Conservation (phyloP, 2,888 invertebrate genomes). For the Phlogophora meticulosa region DNA sequence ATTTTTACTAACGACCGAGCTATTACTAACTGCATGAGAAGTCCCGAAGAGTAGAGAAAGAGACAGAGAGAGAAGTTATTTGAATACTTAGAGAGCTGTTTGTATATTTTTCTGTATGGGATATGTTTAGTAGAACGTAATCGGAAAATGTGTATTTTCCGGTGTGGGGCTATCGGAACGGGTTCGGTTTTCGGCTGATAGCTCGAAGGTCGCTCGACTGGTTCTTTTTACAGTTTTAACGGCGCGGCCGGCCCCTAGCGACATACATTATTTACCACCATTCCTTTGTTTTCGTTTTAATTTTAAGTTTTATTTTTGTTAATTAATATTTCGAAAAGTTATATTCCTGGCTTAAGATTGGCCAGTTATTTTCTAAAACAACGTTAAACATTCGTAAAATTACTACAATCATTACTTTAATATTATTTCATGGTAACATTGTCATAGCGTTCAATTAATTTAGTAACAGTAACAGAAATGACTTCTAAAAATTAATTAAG, state of each 20-base stretch:
- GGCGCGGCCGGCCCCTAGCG: slow-evolving; percentile 77
- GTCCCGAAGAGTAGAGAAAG: slow-evolving; percentile 46
- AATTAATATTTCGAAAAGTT: neutral
- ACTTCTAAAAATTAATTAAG: neutral
- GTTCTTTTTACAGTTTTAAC: slow-evolving; percentile 90
- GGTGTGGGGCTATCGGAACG: slow-evolving; percentile 67
- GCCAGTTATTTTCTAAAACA: neutral
- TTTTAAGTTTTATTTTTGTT: slow-evolving; percentile 35
- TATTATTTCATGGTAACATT: neutral
- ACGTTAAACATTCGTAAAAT: neutral
- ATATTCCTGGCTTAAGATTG: neutral
- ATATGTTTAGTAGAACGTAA: slow-evolving; percentile 59
- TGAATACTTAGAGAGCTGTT: slow-evolving; percentile 3
- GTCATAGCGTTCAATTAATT: neutral
- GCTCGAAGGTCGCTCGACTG: slow-evolving; percentile 85
- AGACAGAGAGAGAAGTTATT: slow-evolving; percentile 17
- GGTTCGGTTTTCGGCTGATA: slow-evolving; percentile 85
- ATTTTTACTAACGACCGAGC: slow-evolving; percentile 71
- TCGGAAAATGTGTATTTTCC: slow-evolving; percentile 78
- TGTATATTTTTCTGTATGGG: slow-evolving; percentile 25
- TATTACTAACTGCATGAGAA: slow-evolving; percentile 83
- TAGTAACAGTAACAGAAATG: neutral
- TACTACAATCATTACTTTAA: neutral
- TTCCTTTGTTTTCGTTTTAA: slow-evolving; percentile 75
- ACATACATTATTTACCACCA: slow-evolving; percentile 72